phyloP scores from a whole-genome alignment of 2,113 vertebrate genomes.

The Physeter macrocephalus region DNA sequence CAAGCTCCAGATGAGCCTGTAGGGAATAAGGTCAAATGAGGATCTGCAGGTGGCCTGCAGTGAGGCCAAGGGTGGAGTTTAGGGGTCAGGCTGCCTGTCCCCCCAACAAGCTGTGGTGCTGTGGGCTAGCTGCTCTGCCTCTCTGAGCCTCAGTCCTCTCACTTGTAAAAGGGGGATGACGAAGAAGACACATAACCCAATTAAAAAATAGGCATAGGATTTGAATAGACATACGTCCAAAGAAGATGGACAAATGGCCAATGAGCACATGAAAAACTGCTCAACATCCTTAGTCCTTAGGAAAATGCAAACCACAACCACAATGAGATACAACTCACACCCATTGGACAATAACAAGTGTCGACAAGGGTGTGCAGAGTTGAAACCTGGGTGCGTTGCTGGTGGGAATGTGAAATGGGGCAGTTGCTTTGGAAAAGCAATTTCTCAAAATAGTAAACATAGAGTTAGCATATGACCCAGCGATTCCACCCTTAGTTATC shows the following conservation, averaged over 20 bases:
- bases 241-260: not conserved
- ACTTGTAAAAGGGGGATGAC: not conserved
- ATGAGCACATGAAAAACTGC: fast-evolving
- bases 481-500: too few relatives aligned
- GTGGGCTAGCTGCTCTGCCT: not conserved
- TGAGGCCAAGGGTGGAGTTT: not conserved
- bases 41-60: not conserved
- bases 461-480: not conserved
- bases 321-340: not conserved
- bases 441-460: not conserved
- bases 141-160: not conserved
- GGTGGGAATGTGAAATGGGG: not conserved
- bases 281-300: not conserved
- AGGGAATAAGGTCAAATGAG: not conserved
- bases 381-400: fast-evolving
- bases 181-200: not conserved
- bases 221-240: not conserved
- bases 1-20: not conserved
- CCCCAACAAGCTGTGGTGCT: not conserved
- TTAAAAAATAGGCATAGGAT: not conserved
- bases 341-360: not conserved
- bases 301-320: not conserved
- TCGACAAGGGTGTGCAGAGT: not conserved
- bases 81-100: not conserved
- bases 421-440: not conserved